phyloP scores from a whole-genome alignment of 2,888 invertebrate species.

The Tenthredo notha region DNA sequence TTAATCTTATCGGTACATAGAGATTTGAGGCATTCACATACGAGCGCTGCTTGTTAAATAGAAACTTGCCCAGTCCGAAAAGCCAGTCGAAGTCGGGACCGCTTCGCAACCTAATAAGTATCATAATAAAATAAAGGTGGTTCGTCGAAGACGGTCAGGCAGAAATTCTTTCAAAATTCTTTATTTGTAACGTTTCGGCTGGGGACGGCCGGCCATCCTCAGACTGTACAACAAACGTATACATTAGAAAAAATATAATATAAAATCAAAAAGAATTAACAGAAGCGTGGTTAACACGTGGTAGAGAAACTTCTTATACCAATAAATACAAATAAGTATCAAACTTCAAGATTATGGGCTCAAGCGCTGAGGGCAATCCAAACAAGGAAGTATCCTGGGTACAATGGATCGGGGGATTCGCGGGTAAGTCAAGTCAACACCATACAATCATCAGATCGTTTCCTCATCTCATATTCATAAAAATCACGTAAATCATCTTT shows the following conservation, averaged over 20 bases:
- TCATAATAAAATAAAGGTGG: too few relatives aligned
- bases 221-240: too few relatives aligned
- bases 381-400: conserved; percentile 54
- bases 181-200: too few relatives aligned
- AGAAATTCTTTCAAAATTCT: too few relatives aligned
- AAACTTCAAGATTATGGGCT: neutral
- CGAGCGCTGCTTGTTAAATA: neutral
- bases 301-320: too few relatives aligned
- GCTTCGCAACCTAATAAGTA: neutral
- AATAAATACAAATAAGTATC: neutral
- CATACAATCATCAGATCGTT: neutral
- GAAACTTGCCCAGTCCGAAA: neutral
- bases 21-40: neutral
- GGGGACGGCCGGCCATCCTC: too few relatives aligned
- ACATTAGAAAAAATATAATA: too few relatives aligned
- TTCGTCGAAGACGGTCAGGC: too few relatives aligned
- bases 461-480: neutral
- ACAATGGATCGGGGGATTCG: conserved; percentile 59
- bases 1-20: neutral
- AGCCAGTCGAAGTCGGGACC: neutral
- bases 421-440: conserved; percentile 54
- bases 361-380: neutral
- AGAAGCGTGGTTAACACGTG: too few relatives aligned
- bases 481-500: neutral
- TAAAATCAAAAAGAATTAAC: too few relatives aligned